Base-by-base conservation (phyloP, 2,113 vertebrate species). In the Labeo rohita region DNA sequence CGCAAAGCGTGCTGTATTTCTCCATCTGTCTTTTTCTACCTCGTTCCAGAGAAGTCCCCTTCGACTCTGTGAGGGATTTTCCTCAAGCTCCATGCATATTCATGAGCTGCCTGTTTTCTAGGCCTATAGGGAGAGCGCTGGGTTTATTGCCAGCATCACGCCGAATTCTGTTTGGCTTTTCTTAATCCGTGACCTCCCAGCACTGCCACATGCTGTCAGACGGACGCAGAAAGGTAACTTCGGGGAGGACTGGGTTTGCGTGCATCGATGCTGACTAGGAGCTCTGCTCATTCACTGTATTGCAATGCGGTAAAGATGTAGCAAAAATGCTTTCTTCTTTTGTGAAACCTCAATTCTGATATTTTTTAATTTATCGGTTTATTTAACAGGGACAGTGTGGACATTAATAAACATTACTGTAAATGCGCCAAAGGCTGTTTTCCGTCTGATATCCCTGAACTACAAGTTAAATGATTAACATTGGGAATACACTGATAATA, bases 181-280 rank as follows among this genome's bases (percentile, higher is more conserved):
- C 68, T 56, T 87, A 87, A 87, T 89, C 86, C 66, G 50, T 89
- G 87, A 87, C 66, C 80, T 79, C 79, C 43, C 52, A 87, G 85
- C 49, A 36, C 39, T 78, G 85, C 85, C 86, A 84, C 88, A 87
- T 84, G 66, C 80, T 70, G 28, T 52, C 75, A 76, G 54, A 89
- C 84, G 75, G 72, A 84, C 81, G 63, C 52, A 36, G 84, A 39
- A 72, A 77, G 16, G 28, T 79, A 80, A 81, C 49, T 18, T 21
- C 18, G 36, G 52, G 77, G 77, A 63, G 39, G 56, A 15, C 18
- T 21, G 43, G 16, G 16, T 63, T 63, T 68, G 65, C 16, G 39
- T 70, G 45, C 4, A 8, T 39, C 21, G 50, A 8, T 56, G 21
- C 50, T 73, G 21, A 7, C 18, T 56, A 39, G 74, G 5, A 50